These are phyloP conservation scores for Parauchenoglanis punctatus DNA, from an alignment of 2,797 vertebrate species.

Conservation along the genomic window DNA sequence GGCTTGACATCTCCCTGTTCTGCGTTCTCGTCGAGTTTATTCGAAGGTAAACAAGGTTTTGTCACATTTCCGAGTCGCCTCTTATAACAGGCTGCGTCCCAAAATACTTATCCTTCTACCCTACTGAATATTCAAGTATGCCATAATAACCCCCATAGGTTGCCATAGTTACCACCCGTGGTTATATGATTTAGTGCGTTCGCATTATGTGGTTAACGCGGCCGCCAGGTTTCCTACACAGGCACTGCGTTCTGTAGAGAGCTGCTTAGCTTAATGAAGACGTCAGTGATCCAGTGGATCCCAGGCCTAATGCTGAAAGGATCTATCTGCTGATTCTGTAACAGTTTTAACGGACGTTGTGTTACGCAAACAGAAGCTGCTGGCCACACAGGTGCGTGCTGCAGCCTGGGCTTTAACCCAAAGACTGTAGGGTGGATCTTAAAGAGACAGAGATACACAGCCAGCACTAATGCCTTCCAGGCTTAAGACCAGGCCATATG, in stretches of 20 bases:
- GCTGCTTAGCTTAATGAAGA: not conserved
- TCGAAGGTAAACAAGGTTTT: constrained; percentile 24
- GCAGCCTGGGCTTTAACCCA: constrained; percentile 30
- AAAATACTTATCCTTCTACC: not conserved
- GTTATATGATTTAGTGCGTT: not conserved
- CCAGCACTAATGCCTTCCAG: not conserved
- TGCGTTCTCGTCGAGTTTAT: not conserved
- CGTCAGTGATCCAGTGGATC: not conserved
- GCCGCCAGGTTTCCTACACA: constrained; percentile 22
- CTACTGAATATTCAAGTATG: not conserved
- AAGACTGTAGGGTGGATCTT: constrained; percentile 21
- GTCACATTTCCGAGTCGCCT: not conserved
- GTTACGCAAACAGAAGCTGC: not conserved
- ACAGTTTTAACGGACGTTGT: not conserved
- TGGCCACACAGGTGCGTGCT: constrained; percentile 44
- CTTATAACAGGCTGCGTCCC: not conserved
- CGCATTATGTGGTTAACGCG: not conserved
- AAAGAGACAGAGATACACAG: constrained; percentile 11
- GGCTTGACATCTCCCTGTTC: constrained; percentile 7
- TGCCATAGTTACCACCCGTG: constrained; percentile 14
- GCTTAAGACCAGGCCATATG: constrained; percentile 9
- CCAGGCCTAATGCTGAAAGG: not conserved
- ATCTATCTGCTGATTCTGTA: too few species aligned
- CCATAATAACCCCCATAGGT: not conserved
- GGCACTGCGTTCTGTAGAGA: not conserved